phyloP scores from a whole-genome alignment of 2,797 vertebrate species.

The Triplophysa bombifrons region DNA sequence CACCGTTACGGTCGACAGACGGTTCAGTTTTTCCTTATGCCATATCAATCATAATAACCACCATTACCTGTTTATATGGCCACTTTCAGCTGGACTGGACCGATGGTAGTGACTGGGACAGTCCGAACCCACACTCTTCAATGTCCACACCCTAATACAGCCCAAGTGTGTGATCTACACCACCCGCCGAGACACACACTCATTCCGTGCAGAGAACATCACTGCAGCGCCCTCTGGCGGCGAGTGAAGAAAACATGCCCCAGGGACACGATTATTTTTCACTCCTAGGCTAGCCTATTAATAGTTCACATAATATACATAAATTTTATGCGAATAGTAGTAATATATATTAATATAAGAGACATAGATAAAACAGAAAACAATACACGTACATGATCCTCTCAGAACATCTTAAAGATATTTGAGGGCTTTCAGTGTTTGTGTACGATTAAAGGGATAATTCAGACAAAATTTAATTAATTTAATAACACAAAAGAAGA shows the following conservation, averaged over 20 bases:
- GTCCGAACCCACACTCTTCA: constrained; percentile 29
- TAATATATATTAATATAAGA: no score
- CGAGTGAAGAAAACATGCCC: constrained; percentile 21
- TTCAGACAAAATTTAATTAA: no score
- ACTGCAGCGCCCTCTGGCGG: constrained; percentile 43
- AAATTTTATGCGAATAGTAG: no score
- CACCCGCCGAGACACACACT: background rate
- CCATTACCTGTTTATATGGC: constrained; percentile 48
- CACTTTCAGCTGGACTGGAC: constrained; percentile 22
- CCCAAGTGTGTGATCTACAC: constrained; percentile 19
- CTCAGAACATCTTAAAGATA: no score
- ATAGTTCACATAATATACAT: background rate
- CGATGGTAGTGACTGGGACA: constrained; percentile 25
- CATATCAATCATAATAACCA: background rate
- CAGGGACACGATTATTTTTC: background rate
- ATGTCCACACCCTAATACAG: constrained; percentile 55
- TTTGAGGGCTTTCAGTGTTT: no score
- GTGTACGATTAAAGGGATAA: no score
- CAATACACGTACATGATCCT: no score
- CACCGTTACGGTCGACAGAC: background rate
- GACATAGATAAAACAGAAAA: no score
- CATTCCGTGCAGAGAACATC: constrained; percentile 2
- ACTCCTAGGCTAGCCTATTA: background rate
- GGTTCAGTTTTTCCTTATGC: background rate
- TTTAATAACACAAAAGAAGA: no score